These are phyloP conservation scores for Pholis gunnellus DNA, from an alignment of 2,113 vertebrate species.

Conservation along the genomic window DNA sequence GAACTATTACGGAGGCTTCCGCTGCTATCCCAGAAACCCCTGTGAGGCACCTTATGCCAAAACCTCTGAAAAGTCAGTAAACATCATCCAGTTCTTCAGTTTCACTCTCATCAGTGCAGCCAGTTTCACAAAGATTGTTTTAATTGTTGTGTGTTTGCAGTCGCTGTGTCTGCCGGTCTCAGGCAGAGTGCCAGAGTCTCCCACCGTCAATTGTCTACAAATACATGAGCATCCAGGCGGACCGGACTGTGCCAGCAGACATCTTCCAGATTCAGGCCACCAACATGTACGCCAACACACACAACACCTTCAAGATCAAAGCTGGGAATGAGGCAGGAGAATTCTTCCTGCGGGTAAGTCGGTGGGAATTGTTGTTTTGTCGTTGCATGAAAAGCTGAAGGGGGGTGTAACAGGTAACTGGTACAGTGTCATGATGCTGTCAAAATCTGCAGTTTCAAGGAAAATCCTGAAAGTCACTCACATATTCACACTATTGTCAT, in stretches of 20 bases:
- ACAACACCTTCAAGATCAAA: constrained; percentile 97
- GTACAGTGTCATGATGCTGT: not conserved
- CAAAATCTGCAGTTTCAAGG: not conserved
- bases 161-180: constrained; percentile 91
- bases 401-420: not conserved
- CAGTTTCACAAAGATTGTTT: not conserved
- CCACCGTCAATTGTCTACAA: constrained; percentile 96
- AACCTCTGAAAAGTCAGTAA: constrained; percentile 93
- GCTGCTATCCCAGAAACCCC: constrained; percentile 95
- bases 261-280: constrained; percentile 99
- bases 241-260: constrained; percentile 93
- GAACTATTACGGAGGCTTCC: constrained; percentile 96
- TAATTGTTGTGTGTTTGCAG: constrained; percentile 76
- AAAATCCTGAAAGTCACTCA: not conserved
- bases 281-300: constrained; percentile 93
- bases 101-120: not conserved
- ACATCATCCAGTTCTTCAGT: constrained; percentile 13
- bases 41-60: constrained; percentile 94
- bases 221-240: constrained; percentile 98
- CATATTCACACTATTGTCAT: not conserved
- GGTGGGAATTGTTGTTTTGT: not conserved
- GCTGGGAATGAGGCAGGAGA: constrained; percentile 95
- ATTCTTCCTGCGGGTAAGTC: constrained; percentile 94
- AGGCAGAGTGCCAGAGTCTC: constrained; percentile 87
- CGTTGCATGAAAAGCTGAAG: not conserved